Base-by-base conservation (phyloP, 2,113 vertebrate species). In the Sinocyclocheilus anophthalmus region DNA sequence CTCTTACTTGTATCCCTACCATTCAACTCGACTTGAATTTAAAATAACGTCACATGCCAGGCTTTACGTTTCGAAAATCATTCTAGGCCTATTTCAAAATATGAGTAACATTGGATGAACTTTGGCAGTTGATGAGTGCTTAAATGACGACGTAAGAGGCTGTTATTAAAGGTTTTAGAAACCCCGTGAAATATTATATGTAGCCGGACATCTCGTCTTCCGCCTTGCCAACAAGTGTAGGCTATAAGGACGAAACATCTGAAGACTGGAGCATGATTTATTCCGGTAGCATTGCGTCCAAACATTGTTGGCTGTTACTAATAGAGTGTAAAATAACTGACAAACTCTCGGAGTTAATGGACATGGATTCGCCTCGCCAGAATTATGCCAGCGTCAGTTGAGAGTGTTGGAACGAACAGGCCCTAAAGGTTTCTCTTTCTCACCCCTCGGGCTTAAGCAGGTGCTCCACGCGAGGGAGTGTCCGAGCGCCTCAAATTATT, bases 401-500 rank as follows among this genome's bases (percentile, higher is more conserved):
- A 50, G 26, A 45, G 42, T 45, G 42, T 82, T 33, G 12, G 14
- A 20, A 1, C 37, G 39, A 63, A 12, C 24, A 48, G 59, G 79
- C 37, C 39, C 16, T 42, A 18, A 12, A 39, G 76, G n/a, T 79
- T n/a, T 30, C 37, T 50, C 42, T 45, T 18, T 7, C 78, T 57
- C 48, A 22, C 45, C 79, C 67, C 65, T 83, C 81, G 45, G 63
- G 81, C 67, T 39, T 26, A 5, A 76, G 89, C 92, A 93, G 92
- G 90, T 93, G 92, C 86, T 88, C 89, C 85, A 13, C 57, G 80
- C 50, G 78, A 57, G 83, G 90, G 88, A 81, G 33, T 76, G 50
- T 69, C 88, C 42, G 42, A 45, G 42, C 0, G 87, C 88, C 88
- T 90, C 87, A 87, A 91, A 89, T 87, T 89, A 90, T 88, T 88